These are phyloP conservation scores for Spinibarbus caldwelli DNA, from an alignment of 2,797 vertebrate species.

Conservation along the genomic window DNA sequence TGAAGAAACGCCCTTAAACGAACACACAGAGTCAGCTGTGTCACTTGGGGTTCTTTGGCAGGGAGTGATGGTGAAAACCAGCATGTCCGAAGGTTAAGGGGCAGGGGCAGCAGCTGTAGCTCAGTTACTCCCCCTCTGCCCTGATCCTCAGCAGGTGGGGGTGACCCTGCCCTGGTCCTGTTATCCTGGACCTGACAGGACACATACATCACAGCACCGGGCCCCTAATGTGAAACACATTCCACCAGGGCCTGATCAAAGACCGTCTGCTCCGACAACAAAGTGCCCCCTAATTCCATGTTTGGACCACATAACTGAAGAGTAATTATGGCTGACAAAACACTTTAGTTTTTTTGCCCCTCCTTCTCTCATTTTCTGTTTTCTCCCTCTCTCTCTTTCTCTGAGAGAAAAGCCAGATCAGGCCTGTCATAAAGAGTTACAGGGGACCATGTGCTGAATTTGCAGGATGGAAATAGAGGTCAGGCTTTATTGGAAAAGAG, in stretches of 20 bases:
- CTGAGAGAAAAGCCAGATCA: constrained; percentile 63
- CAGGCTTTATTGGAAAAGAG: constrained; percentile 67
- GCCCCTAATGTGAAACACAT: constrained; percentile 81
- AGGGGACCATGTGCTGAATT: constrained; percentile 65
- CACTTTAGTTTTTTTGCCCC: constrained; percentile 65
- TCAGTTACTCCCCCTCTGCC: constrained; percentile 8
- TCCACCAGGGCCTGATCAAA: constrained; percentile 80
- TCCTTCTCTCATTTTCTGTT: constrained; percentile 35
- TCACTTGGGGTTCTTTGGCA: constrained; percentile 15
- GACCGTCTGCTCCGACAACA: constrained; percentile 77
- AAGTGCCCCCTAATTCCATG: constrained; percentile 74
- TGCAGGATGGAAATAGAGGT: constrained; percentile 63
- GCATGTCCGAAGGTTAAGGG: constrained; percentile 32
- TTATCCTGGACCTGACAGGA: constrained; percentile 92
- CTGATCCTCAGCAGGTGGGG: constrained; percentile 79
- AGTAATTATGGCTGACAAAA: constrained; percentile 84
- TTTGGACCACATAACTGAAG: constrained; percentile 82
- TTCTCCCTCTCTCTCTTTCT: constrained; percentile 32
- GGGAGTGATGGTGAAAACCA: constrained; percentile 19
- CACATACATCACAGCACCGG: constrained; percentile 85
- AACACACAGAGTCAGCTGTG: neutral
- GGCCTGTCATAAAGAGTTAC: constrained; percentile 67
- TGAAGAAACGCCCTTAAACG: neutral
- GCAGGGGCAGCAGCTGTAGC: constrained; percentile 7
- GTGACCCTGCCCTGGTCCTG: constrained; percentile 78